A percentile compares a stretch with the other conserved stretches of the same genome.
Conservation (phyloP, 1,140 invertebrate genomes). For the Cydia amplana region DNA sequence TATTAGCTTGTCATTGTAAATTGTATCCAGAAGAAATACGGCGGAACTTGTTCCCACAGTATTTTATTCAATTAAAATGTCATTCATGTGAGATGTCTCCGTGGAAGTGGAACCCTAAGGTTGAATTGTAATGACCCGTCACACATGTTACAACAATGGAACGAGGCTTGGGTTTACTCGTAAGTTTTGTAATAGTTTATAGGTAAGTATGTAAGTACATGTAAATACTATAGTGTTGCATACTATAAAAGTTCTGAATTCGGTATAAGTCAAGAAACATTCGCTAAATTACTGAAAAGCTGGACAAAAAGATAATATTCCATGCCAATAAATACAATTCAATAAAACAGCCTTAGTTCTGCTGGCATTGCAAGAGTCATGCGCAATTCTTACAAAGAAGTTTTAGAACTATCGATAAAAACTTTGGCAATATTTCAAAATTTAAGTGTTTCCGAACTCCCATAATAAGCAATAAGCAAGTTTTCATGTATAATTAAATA, state of each 20-base stretch:
- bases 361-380: constrained; percentile 15
- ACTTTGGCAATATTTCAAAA: neutral
- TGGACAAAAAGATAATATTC: too few species aligned
- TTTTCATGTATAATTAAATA: neutral
- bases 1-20: constrained; percentile 12
- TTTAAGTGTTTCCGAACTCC: neutral
- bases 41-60: neutral
- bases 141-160: too few species aligned
- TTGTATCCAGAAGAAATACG: constrained; percentile 1
- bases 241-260: too few species aligned
- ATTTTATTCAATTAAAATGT: too few species aligned
- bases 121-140: too few species aligned
- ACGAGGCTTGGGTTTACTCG: too few species aligned
- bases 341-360: neutral
- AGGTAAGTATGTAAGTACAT: too few species aligned
- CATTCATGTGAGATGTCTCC: too few species aligned
- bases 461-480: neutral
- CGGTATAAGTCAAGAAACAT: neutral
- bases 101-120: too few species aligned
- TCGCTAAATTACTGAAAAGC: neutral
- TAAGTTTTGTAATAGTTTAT: neutral
- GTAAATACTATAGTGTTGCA: too few species aligned
- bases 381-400: constrained; percentile 2
- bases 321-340: neutral
- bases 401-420: neutral